Conservation (phyloP, 2,888 invertebrate species). For the Callimorpha dominula region DNA sequence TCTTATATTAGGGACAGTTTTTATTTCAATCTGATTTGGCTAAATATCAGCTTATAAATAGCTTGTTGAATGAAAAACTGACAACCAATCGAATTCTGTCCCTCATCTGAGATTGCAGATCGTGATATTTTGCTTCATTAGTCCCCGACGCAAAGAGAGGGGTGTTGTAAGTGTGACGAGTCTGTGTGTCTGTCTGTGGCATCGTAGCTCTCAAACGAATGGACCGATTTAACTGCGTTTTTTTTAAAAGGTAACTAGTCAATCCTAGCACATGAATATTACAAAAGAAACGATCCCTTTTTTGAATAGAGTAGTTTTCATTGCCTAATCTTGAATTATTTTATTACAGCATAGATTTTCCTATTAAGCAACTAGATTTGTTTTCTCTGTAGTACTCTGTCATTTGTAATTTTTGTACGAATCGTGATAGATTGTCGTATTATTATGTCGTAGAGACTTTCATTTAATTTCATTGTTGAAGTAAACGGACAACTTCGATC, state of each 20-base stretch:
- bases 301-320: neutral
- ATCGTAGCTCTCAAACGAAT: too few relatives aligned
- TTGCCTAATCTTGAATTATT: neutral
- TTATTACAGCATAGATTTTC: neutral
- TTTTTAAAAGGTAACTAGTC: too few relatives aligned
- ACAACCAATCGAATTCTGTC: neutral
- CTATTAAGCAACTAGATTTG: neutral
- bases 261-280: neutral
- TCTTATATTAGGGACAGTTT: too few relatives aligned
- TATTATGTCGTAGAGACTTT: neutral
- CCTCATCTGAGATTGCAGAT: neutral
- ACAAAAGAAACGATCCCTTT: neutral
- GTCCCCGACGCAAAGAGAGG: too few relatives aligned
- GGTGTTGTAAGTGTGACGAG: too few relatives aligned
- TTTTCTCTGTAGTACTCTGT: neutral
- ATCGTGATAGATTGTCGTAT: slow-evolving; percentile 7
- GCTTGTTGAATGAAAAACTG: neutral
- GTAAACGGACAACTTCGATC: neutral
- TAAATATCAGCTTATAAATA: neutral
- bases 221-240: too few relatives aligned
- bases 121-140: neutral
- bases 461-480: neutral
- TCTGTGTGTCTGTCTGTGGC: too few relatives aligned
- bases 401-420: slow-evolving; percentile 2
- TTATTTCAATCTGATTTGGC: too few relatives aligned